phyloP scores from a whole-genome alignment of 37 sponge, comb jelly and placozoan genomes.

The Spongia lamella region DNA sequence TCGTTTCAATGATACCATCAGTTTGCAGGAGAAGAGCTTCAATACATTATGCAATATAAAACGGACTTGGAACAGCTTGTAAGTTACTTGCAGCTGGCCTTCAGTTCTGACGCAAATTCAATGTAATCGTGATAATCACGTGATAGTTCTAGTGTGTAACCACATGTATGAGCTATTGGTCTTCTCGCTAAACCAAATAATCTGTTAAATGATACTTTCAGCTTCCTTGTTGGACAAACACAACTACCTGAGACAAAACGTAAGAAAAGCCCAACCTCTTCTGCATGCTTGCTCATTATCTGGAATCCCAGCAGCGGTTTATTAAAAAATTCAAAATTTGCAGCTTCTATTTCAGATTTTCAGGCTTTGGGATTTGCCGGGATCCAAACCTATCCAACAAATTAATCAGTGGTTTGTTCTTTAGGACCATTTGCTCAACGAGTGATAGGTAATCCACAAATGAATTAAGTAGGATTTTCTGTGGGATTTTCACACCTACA shows the following conservation, averaged over 20 bases:
- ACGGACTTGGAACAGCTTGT: no score
- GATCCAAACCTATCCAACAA: conserved; percentile 3
- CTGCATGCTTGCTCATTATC: conserved; percentile 1
- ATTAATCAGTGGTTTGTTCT: background rate
- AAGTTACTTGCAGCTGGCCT: no score
- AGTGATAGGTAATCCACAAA: conserved; percentile 19
- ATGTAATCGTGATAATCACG: no score
- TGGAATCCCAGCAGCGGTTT: conserved; percentile 33
- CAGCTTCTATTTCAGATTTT: conserved; percentile 3
- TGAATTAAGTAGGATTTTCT: background rate
- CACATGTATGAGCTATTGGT: no score
- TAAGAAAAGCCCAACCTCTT: conserved; percentile 11
- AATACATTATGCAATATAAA: no score
- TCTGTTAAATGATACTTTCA: conserved; percentile 13
- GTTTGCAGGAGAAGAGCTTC: no score
- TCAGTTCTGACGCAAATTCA: no score
- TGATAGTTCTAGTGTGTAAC: no score
- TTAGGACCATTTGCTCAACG: no score
- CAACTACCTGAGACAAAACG: conserved; percentile 21
- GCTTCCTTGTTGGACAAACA: background rate
- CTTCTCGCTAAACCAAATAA: no score
- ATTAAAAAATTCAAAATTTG: conserved; percentile 13
- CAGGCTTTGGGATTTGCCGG: conserved; percentile 9
- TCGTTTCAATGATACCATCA: no score
- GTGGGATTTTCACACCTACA: background rate